Conservation (phyloP, 2,888 invertebrate species). For the Cantharis rustica region DNA sequence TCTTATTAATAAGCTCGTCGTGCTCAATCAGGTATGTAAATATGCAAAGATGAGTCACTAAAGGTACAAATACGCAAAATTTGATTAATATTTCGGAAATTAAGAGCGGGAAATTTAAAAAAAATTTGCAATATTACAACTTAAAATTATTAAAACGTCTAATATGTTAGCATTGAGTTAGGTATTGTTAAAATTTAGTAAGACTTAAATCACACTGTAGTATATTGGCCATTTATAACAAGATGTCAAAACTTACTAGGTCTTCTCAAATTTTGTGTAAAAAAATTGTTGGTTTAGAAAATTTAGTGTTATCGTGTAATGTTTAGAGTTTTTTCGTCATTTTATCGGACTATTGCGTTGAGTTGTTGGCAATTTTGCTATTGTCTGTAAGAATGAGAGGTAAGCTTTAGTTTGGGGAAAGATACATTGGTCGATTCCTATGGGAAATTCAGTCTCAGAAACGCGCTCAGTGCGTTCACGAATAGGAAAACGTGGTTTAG, state of each 20-base stretch:
- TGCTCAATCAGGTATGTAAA: too few relatives aligned
- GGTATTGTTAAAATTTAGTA: too few relatives aligned
- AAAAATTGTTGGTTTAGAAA: background rate
- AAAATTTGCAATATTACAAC: too few relatives aligned
- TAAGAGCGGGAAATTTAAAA: too few relatives aligned
- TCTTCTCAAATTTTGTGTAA: background rate
- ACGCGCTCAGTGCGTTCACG: constrained; percentile 28
- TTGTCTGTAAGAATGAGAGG: constrained; percentile 31
- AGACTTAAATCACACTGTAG: too few relatives aligned
- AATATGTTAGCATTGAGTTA: too few relatives aligned
- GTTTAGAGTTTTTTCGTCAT: constrained; percentile 20
- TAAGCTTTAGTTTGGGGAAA: constrained; percentile 26
- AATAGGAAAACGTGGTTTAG: constrained; percentile 27
- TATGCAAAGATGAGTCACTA: too few relatives aligned
- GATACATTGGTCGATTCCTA: constrained; percentile 32
- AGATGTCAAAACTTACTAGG: background rate
- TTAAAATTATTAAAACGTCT: too few relatives aligned
- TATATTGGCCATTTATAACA: too few relatives aligned
- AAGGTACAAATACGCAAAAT: too few relatives aligned
- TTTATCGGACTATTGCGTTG: constrained; percentile 29
- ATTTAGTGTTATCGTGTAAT: constrained; percentile 2
- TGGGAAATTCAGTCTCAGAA: constrained; percentile 31
- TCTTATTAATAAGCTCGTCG: too few relatives aligned
- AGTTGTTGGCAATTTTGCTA: constrained; percentile 30
- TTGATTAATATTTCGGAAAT: too few relatives aligned